These are phyloP conservation scores for Thermophis baileyi DNA, from an alignment of 2,113 vertebrate genomes.

Conservation along the genomic window DNA sequence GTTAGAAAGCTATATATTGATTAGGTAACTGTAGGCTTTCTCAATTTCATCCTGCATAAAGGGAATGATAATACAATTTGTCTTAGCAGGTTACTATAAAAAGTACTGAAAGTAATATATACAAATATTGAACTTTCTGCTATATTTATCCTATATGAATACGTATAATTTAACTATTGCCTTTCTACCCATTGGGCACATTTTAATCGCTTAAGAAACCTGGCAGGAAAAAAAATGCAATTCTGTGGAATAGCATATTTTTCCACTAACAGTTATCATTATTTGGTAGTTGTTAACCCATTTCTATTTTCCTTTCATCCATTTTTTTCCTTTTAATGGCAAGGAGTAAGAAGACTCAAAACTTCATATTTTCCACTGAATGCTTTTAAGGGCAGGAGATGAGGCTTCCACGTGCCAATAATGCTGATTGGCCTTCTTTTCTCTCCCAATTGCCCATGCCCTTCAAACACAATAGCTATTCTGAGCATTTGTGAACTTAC, in stretches of 20 bases:
- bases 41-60: not conserved
- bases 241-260: not conserved
- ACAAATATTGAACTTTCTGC: not conserved
- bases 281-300: not conserved
- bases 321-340: not conserved
- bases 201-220: not conserved
- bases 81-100: not conserved
- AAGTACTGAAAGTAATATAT: not conserved
- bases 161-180: not conserved
- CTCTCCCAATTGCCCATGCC: not conserved
- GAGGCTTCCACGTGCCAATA: not conserved
- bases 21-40: not conserved
- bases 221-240: not conserved
- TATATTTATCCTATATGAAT: not conserved
- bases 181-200: not conserved
- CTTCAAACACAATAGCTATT: not conserved
- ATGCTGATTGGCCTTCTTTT: not conserved
- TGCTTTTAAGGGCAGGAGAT: not conserved
- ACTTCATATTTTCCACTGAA: not conserved
- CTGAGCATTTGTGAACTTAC: not conserved
- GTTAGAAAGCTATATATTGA: not conserved
- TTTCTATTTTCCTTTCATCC: not conserved
- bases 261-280: not conserved
- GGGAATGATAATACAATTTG: not conserved
- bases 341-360: not conserved